Conservation (phyloP, 1,140 invertebrate species). For the Melipona quadrifasciata region DNA sequence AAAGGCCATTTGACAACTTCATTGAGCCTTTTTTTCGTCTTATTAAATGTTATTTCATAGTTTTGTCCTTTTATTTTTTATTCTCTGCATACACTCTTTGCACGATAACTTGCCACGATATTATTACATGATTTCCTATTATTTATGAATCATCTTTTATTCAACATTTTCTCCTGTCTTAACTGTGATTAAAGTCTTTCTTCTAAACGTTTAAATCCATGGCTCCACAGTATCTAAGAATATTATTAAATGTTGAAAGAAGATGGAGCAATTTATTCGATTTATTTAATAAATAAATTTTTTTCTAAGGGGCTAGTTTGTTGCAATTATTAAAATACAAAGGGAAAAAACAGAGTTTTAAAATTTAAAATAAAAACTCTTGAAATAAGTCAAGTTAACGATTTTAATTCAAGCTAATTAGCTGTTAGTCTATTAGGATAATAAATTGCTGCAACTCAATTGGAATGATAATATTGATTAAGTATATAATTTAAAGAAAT, state of each 20-base stretch:
- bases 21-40: not conserved
- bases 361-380: conserved; percentile 1
- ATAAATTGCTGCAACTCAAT: conserved; percentile 33
- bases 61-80: conserved; percentile 40
- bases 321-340: conserved; percentile 12
- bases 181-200: conserved; percentile 54
- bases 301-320: conserved; percentile 21
- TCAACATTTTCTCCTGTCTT: conserved; percentile 41
- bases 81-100: conserved; percentile 38
- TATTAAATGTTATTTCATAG: conserved; percentile 15
- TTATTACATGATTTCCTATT: conserved; percentile 43
- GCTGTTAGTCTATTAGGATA: conserved; percentile 25
- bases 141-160: conserved; percentile 36
- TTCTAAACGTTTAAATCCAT: conserved; percentile 4
- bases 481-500: conserved; percentile 30
- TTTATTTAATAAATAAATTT: conserved; percentile 42
- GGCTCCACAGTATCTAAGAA: conserved; percentile 16
- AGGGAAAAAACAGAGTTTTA: not conserved
- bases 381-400: conserved; percentile 2
- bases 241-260: conserved; percentile 17
- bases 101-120: conserved; percentile 11
- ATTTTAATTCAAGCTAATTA: conserved; percentile 30
- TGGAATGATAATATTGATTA: conserved; percentile 11
- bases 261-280: conserved; percentile 31
- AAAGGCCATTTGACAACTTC: conserved; percentile 3